Evolutionary conservation across 2,113 vertebrate genomes (phyloP), one percentile per base, ranked within the genome.

Genomic region (Martes martes): DNA sequence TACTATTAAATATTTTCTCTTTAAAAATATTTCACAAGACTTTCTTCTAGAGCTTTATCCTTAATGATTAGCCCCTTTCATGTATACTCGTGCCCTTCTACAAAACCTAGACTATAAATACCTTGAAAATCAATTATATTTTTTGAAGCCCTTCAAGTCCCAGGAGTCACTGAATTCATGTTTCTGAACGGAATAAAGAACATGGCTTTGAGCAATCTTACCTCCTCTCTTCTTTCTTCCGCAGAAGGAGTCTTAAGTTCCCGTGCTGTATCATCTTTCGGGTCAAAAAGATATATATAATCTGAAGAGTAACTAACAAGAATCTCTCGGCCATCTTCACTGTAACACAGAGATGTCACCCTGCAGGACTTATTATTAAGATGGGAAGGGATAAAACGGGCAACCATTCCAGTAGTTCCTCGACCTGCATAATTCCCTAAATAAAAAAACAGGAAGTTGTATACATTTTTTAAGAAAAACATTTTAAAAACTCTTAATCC

Each of bases 241-340:
- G 99, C 98, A 50, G 99, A 99, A 36, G 99, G 99, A 96, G 99
- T 99, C 98, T 99, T 99, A 42, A 99, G 99, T 98, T 99, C 99
- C 94, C 99, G 98, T 81, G 99, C 99, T 96, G 99, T 99, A 98
- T 99, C 99, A 78, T 99, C 99, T 98, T 99, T 99, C 89, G 99
- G 99, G 97, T 99, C 99, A 97, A 99, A 99, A 97, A 99, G 99
- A 97, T 99, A 99, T 96, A 99, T 99, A 96, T 99, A 99, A 98
- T 99, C 99, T 1, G 99, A 99, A 76, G 99, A 99, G 98, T 99
- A 99, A 98, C 99, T 99, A 98, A 99, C 99, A 95, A 99, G 99
- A 97, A 99, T 99, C 98, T 99, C 99, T 97, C 99, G 99, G 8
- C 99, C 99, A 93, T 99, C 99, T 96, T 99, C 99, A 96, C 99